Percentiles rank a stretch among this genome's conserved stretches.
These are phyloP conservation scores for Tipula vernalis DNA, from an alignment of 2,888 invertebrate genomes.

Conservation along the genomic window DNA sequence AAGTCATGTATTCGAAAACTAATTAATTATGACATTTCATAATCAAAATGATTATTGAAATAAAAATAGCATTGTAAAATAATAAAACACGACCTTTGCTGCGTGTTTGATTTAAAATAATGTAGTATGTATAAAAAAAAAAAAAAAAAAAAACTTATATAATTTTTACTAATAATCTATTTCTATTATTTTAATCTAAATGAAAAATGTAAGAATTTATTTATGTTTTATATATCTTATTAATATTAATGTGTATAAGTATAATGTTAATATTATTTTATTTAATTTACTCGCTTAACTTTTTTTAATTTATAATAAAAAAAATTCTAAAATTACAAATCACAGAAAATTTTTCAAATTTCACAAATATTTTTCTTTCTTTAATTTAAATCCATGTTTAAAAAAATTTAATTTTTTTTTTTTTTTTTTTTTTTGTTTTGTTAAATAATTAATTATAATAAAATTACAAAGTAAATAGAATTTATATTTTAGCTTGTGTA, in stretches of 20 bases:
- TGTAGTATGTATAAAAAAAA: not conserved
- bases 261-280: not conserved
- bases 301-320: not conserved
- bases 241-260: not conserved
- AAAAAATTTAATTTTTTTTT: not conserved
- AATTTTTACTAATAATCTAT: not conserved
- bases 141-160: not conserved
- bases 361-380: not conserved
- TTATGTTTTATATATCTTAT: not conserved
- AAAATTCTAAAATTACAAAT: not conserved
- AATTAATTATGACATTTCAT: not conserved
- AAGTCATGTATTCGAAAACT: not conserved
- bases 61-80: not conserved
- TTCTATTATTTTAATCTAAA: not conserved
- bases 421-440: not conserved
- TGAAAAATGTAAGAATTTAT: not conserved
- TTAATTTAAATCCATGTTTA: not conserved
- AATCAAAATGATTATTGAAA: not conserved
- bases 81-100: not conserved
- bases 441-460: not conserved
- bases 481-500: not conserved
- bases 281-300: not conserved
- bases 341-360: conserved; percentile 4
- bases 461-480: not conserved
- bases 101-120: not conserved